Conservation (phyloP, 2,113 vertebrate genomes). For the Hemiprocne comata region DNA sequence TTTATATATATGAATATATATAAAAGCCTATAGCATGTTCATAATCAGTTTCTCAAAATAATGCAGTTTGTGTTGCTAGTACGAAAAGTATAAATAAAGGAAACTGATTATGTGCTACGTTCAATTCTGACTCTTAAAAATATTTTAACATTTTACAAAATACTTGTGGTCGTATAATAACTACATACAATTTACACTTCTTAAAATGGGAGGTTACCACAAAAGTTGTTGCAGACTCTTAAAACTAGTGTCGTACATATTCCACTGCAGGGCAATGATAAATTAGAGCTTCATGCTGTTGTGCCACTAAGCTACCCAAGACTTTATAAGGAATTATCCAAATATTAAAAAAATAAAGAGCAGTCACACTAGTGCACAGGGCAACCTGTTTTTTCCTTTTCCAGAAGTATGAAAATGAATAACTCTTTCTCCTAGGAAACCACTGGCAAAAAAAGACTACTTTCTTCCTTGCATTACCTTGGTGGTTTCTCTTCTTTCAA, state of each 20-base stretch:
- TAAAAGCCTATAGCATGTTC: not conserved
- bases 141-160: not conserved
- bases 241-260: not conserved
- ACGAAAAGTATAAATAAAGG: not conserved
- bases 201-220: not conserved
- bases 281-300: conserved; percentile 1
- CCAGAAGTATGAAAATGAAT: not conserved
- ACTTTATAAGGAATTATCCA: not conserved
- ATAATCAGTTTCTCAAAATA: not conserved
- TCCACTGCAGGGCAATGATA: not conserved
- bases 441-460: too few species aligned
- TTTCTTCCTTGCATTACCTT: not conserved
- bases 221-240: not conserved
- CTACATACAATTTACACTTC: not conserved
- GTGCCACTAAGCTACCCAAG: not conserved
- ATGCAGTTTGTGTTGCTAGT: not conserved
- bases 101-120: not conserved
- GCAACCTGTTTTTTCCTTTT: not conserved
- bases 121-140: not conserved
- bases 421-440: not conserved
- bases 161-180: not conserved
- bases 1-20: not conserved
- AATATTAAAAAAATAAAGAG: not conserved
- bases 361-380: not conserved
- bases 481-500: not conserved